Evolutionary conservation across 2,888 invertebrate species (phyloP).

Genomic region (Caenorhabditis afra): DNA sequence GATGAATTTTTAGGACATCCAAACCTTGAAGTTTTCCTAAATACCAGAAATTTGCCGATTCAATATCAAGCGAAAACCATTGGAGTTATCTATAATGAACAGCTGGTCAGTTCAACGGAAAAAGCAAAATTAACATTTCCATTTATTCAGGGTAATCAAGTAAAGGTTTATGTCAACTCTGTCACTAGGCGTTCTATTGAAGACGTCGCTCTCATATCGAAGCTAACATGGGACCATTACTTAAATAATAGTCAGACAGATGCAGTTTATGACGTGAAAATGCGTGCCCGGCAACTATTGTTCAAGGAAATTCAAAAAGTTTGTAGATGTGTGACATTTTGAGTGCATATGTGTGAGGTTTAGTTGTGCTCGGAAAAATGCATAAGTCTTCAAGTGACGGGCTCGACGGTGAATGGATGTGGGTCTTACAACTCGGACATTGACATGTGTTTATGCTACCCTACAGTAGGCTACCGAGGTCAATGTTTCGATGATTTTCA

Average conservation of each 20-base stretch:
- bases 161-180: too few species aligned
- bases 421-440: constrained; percentile 79
- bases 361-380: constrained; percentile 38
- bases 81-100: constrained; percentile 38
- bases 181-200: too few species aligned
- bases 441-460: constrained; percentile 75
- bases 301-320: constrained; percentile 40
- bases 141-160: too few species aligned
- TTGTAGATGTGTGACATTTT: background rate
- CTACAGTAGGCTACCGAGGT: constrained; percentile 23
- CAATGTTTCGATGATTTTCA: constrained; percentile 44
- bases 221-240: constrained; percentile 38
- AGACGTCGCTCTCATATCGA: background rate
- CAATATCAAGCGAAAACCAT: constrained; percentile 34
- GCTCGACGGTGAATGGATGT: constrained; percentile 79
- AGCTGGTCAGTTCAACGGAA: background rate
- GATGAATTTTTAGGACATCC: constrained; percentile 9
- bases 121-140: background rate
- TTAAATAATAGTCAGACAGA: constrained; percentile 23
- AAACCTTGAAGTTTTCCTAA: constrained; percentile 3
- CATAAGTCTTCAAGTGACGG: constrained; percentile 62
- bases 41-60: constrained; percentile 2
- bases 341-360: too few species aligned
- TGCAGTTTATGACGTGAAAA: constrained; percentile 38
- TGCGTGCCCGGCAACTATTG: constrained; percentile 50